Base-by-base conservation (phyloP, 2,888 invertebrate genomes). In the Mantis religiosa region DNA sequence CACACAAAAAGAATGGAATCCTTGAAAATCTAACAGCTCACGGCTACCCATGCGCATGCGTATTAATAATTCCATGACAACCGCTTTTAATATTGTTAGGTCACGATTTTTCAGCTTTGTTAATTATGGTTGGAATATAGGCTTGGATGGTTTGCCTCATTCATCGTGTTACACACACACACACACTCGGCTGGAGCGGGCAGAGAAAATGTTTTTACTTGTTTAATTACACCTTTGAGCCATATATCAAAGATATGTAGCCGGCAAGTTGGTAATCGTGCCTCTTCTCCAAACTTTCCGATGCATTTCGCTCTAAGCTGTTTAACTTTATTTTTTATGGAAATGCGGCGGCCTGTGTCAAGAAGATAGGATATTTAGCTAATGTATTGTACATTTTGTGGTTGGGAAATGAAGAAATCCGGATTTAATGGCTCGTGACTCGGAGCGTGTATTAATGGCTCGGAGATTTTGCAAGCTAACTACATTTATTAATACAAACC, bases 171-270 rank as follows among this genome's bases (percentile, higher is more conserved):
- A 30, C 30, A 30, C 30, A 30, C 30, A 30, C 30, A 25, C 20
- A 20, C 54, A 71, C 25, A 71, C 54, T 6, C 20, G 54, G 54
- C 54, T 71, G 54, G 54, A 71, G 54, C 54, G 54, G 54, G 54
- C 15, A 71, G 54, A 71, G 54, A 71, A 71, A 71, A 71, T 71
- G 54, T 71, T 71, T 71, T 71, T 71, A 71, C 54, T 71, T 28
- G 82, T 87, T 85, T 87, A 87, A 81, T 87, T 87, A 87, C 81
- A 47, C 14, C 81, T 87, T 81, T 87, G 25, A 87, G 86, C 86
- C 71, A 87, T 30, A 87, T 81, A 87, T 87, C 85, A 85, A 30
- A 30, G 54, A 71, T 71, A 20, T 71, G 54, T 71, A 25, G 54
- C 54, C 54, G 54, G 54, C 54, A 71, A 54, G 54, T 54, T 54